Base-by-base conservation (phyloP, 2,797 vertebrate species). In the Thaleichthys pacificus region DNA sequence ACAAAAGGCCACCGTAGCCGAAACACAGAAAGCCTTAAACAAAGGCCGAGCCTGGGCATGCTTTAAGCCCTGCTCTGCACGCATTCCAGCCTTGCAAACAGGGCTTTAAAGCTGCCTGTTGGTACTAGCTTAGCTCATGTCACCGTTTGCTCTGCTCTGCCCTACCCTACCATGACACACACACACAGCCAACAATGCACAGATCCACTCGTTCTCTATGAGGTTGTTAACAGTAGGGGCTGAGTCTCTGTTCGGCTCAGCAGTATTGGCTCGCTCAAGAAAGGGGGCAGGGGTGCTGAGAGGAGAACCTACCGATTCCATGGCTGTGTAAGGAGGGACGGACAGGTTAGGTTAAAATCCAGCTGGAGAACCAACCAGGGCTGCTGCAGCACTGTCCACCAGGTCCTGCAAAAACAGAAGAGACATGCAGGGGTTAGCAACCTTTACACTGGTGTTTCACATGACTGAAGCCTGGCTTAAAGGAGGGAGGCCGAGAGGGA, bases 301-400 rank as follows among this genome's bases (percentile, higher is more conserved):
- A 51, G 17, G 3, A 51, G 49, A 17, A 91, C 91, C 88, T 93
- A 95, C 94, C 92, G 94, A 94, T 94, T 95, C 94, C 94, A 95
- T 95, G 92, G 88, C 87, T 91, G 92, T 89, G 89, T 87, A 88
- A 56, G 51, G 51, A 56, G 51, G 51, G 51, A n/a, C 91, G 89
- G 90, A 89, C 85, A 85, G 85, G 83, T 86, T 90, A 89, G 86
- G 85, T 86, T 93, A 93, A 92, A 92, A 92, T 93, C 93, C 93
- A 92, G 90, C 76, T 73, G 83, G 85, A 86, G 88, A 70, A 84
- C 81, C 84, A 72, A 78, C 75, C 79, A 80, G 76, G 60, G 80
- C 80, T 83, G 71, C 77, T 32, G 71, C 60, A 54, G 84, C 69
- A 76, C 84, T 83, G 82, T 92, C 91, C 91, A 85, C 83, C 82